Evolutionary conservation across 1,140 invertebrate species (phyloP).

Genomic region (Aporrectodea caliginosa): DNA sequence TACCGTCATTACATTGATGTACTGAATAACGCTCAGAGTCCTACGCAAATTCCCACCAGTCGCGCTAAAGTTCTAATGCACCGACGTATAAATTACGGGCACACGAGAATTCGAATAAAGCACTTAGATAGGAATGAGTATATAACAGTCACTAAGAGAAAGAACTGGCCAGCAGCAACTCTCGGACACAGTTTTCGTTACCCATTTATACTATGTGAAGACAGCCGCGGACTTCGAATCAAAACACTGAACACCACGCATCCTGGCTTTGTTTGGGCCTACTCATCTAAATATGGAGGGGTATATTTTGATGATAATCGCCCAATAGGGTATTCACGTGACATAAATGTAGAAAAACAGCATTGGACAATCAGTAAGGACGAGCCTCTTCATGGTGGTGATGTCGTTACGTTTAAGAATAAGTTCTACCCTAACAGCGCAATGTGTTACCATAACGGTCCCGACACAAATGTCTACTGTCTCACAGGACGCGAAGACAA

Average conservation of each 20-base stretch:
- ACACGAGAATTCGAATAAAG: neutral
- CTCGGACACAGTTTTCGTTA: neutral
- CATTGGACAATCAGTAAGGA: neutral
- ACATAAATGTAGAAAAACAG: neutral
- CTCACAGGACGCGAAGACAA: too few species aligned
- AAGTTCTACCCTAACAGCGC: neutral
- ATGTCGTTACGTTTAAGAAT: neutral
- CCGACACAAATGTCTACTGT: too few species aligned
- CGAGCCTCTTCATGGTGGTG: neutral
- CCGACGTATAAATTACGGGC: neutral
- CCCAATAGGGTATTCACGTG: neutral
- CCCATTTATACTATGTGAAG: neutral
- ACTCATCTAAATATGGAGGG: neutral
- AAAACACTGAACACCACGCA: neutral
- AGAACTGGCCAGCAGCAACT: neutral
- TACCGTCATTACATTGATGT: neutral
- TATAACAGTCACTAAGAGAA: neutral
- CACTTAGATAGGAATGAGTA: neutral
- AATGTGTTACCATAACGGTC: too few species aligned
- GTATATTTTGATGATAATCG: neutral
- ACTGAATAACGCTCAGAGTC: neutral
- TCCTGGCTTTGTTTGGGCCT: neutral
- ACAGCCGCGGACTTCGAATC: neutral
- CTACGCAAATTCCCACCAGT: neutral
- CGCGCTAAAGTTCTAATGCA: neutral